phyloP scores from a whole-genome alignment of 2,113 vertebrate species.

The Trematocara nigrifrons region DNA sequence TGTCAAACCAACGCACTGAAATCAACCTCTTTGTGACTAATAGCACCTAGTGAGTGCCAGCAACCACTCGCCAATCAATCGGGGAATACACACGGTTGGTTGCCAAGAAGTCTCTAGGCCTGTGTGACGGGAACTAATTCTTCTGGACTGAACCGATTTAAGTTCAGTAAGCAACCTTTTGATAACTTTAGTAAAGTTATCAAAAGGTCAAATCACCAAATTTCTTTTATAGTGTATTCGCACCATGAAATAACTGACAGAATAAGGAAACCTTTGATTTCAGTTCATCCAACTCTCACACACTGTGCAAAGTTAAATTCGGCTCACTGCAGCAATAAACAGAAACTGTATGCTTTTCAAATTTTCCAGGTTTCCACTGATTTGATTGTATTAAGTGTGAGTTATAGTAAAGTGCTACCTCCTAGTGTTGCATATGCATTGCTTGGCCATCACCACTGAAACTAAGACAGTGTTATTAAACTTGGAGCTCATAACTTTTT shows the following conservation, averaged over 20 bases:
- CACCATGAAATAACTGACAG: background rate
- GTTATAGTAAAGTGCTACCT: background rate
- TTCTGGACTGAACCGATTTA: background rate
- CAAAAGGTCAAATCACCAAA: background rate
- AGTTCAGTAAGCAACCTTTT: background rate
- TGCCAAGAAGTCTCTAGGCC: background rate
- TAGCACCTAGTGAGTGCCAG: background rate
- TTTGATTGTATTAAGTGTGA: background rate
- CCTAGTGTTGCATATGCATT: background rate
- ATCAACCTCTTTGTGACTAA: background rate
- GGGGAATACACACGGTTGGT: background rate
- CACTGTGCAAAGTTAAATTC: background rate
- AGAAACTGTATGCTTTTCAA: background rate
- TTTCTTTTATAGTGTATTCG: background rate
- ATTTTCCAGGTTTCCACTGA: background rate
- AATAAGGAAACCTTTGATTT: background rate
- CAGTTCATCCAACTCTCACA: background rate
- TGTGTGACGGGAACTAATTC: background rate
- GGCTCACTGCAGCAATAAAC: background rate
- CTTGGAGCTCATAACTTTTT: background rate
- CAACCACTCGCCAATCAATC: background rate
- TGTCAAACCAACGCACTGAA: background rate
- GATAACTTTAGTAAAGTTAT: background rate
- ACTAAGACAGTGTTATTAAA: background rate
- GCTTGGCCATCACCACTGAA: background rate